A percentile compares a stretch with the other conserved stretches of the same genome.
phyloP scores from a whole-genome alignment of 2,113 vertebrate genomes.

The Romanogobio albipinnatus region DNA sequence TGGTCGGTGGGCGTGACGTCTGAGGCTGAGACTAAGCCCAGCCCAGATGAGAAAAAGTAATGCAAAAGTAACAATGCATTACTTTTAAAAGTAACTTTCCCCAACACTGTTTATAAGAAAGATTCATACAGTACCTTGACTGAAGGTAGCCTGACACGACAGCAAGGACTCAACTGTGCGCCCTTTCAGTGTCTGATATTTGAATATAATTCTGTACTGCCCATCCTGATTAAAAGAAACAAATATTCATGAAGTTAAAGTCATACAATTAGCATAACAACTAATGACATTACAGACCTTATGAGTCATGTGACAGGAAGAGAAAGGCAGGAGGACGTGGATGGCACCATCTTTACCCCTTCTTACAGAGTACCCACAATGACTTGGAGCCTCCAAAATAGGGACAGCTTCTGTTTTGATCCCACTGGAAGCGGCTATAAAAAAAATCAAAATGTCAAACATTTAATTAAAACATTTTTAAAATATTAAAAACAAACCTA shows the following conservation, averaged over 20 bases:
- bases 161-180: slow-evolving; percentile 61
- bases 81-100: too few species aligned
- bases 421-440: slow-evolving; percentile 22
- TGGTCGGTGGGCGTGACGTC: too few species aligned
- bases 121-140: slow-evolving; percentile 65
- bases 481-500: too few species aligned
- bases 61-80: too few species aligned
- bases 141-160: slow-evolving; percentile 66
- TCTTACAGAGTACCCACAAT: slow-evolving; percentile 75
- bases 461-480: too few species aligned
- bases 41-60: too few species aligned
- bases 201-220: slow-evolving; percentile 63
- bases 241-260: slow-evolving; percentile 21
- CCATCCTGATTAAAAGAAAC: slow-evolving; percentile 49
- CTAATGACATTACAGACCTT: slow-evolving; percentile 67
- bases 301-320: slow-evolving; percentile 72
- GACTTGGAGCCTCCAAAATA: slow-evolving; percentile 63
- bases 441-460: not conserved
- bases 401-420: slow-evolving; percentile 53
- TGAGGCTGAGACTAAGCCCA: too few species aligned
- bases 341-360: slow-evolving; percentile 64
- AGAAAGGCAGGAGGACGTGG: slow-evolving; percentile 65
- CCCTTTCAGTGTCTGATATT: slow-evolving; percentile 62
- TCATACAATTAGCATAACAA: not conserved
- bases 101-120: not conserved